Evolutionary conservation across 1,140 invertebrate species (phyloP), one percentile per base, ranked within the genome.

Genomic region (Idris sp.): DNA sequence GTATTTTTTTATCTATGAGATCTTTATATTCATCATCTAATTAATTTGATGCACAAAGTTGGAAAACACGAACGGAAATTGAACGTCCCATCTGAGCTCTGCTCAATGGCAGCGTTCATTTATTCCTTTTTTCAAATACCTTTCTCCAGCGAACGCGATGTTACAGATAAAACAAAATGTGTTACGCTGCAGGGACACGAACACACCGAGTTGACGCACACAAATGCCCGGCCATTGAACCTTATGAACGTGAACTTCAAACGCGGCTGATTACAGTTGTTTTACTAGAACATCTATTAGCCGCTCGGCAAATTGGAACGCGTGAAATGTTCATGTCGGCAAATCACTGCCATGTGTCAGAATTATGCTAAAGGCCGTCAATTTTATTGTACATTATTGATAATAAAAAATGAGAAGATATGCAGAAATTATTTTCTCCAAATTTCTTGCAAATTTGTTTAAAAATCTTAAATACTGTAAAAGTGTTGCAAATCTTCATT

Each of bases 221-320:
- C 49, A 40, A 71, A 40, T 49, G 49, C 11, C 49, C 67, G 81
- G 77, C 54, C 82, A 69, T 79, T 84, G 83, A 85, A 84, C 83
- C 72, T 76, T 41, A 46, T 44, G 62, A 62, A 76, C 72, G 69
- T 83, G 80, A 81, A 82, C 83, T 84, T 84, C 77, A 78, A 67
- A 67, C 73, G 38, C 49, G 16, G 35, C 41, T 68, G 74, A 72
- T 62, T 72, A 64, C 82, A 81, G 72, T 76, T 82, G 64, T 62
- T 68, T 78, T 68, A 75, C 71, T 61, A 56, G 43, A 71, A 72
- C 56, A 68, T 74, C 54, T 68, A 72, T 79, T 79, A 79, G 68
- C 41, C 48, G 19, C 36, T 15, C 25, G 19, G 48, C 33, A 33
- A 54, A 36, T 54, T 25, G 51, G 51, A 36, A 19, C 14, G 49